Conservation (phyloP, 2,113 vertebrate species). For the cat (Felis catus) region DNA sequence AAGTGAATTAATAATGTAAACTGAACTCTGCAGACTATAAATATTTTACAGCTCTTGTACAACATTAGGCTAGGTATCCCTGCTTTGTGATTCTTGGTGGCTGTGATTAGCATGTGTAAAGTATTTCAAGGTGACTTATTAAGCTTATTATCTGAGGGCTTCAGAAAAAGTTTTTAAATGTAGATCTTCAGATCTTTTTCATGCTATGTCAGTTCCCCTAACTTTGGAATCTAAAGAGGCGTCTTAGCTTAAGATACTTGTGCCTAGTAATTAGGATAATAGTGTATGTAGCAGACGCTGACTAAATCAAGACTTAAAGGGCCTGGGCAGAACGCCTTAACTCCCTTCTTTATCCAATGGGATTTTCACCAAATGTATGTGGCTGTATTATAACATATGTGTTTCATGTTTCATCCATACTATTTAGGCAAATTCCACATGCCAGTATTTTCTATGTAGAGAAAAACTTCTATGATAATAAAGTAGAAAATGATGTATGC, state of each 20-base stretch:
- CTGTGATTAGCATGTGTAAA: conserved; percentile 10
- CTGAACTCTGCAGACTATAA: conserved; percentile 24
- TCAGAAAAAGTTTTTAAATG: background rate
- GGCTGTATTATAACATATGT: background rate
- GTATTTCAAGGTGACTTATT: conserved; percentile 43
- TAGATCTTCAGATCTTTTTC: conserved; percentile 1
- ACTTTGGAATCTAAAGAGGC: background rate
- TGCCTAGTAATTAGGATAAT: background rate
- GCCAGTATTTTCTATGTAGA: background rate
- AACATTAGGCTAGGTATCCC: background rate
- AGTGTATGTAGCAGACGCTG: background rate
- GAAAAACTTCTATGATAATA: background rate
- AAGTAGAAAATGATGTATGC: conserved; percentile 7
- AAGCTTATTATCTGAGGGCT: conserved; percentile 24
- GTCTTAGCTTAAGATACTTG: background rate
- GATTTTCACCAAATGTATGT: background rate
- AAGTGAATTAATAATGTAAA: conserved; percentile 44
- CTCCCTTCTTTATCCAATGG: background rate
- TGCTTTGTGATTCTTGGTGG: background rate
- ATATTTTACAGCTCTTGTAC: conserved; percentile 31
- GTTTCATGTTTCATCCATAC: background rate
- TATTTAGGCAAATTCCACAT: conserved; percentile 4
- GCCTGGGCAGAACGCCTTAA: background rate
- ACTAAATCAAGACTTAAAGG: background rate
- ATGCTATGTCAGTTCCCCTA: background rate